Percentiles rank a stretch among this genome's conserved stretches.
Conservation (phyloP, 2,888 invertebrate genomes). For the Oegoconia quadripuncta region DNA sequence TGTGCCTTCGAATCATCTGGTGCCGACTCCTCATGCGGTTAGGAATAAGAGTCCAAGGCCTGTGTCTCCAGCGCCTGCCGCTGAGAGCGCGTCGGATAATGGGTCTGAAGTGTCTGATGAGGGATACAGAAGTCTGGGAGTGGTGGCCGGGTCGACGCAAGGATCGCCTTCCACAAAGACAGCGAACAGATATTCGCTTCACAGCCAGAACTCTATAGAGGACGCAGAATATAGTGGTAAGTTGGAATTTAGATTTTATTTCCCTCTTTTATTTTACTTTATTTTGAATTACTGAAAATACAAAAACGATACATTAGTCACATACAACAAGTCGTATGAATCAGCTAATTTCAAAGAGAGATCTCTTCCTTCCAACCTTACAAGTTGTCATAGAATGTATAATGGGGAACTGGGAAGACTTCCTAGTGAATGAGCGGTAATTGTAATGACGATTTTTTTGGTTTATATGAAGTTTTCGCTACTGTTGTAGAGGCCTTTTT, state of each 20-base stretch:
- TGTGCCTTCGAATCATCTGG: conserved; percentile 61
- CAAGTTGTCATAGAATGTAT: too few species aligned
- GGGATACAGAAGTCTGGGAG: conserved; percentile 89
- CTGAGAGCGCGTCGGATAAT: conserved; percentile 85
- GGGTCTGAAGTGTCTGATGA: conserved; percentile 92
- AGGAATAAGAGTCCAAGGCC: conserved; percentile 66
- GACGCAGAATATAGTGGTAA: conserved; percentile 86
- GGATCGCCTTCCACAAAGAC: conserved; percentile 73
- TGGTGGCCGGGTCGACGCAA: conserved; percentile 76
- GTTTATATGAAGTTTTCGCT: too few species aligned
- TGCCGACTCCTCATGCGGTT: conserved; percentile 68
- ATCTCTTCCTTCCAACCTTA: too few species aligned
- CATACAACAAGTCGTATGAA: too few species aligned
- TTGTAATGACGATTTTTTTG: too few species aligned
- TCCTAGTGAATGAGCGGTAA: too few species aligned
- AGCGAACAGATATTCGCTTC: conserved; percentile 82
- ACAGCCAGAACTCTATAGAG: conserved; percentile 85
- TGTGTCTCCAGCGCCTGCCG: conserved; percentile 76
- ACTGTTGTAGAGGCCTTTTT: too few species aligned
- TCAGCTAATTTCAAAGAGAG: too few species aligned
- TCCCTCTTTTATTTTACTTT: conserved; percentile 1
- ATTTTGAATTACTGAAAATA: too few species aligned
- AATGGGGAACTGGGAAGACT: too few species aligned
- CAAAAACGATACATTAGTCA: too few species aligned
- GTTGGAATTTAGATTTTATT: too few species aligned